Evolutionary conservation across 2,888 invertebrate genomes (phyloP).

Genomic region (Acleris sparsana): DNA sequence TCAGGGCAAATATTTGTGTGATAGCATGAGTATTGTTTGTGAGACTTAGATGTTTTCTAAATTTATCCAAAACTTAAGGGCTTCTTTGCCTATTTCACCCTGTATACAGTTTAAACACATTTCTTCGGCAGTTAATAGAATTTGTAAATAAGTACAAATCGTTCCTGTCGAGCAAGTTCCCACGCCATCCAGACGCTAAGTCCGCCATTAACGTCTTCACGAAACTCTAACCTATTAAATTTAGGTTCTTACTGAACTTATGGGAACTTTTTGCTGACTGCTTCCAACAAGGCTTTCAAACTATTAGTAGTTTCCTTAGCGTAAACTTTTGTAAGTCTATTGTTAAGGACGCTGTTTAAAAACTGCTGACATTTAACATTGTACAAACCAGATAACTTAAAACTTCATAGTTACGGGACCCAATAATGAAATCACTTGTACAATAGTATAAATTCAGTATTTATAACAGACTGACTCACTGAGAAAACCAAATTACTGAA

Average conservation of each 20-base stretch:
- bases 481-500: too few relatives aligned
- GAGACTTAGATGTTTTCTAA: too few relatives aligned
- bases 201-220: neutral
- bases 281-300: conserved; percentile 23
- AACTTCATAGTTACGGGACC: too few relatives aligned
- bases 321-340: conserved; percentile 26
- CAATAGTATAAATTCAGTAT: too few relatives aligned
- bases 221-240: conserved; percentile 14
- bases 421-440: too few relatives aligned
- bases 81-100: too few relatives aligned
- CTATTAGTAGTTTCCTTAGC: conserved; percentile 26
- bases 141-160: neutral
- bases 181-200: neutral
- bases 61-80: too few relatives aligned
- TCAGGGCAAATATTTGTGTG: too few relatives aligned
- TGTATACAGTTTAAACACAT: too few relatives aligned
- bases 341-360: conserved; percentile 18
- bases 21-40: too few relatives aligned
- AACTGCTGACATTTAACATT: neutral
- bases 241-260: conserved; percentile 22
- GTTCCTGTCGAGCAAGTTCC: neutral
- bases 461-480: too few relatives aligned
- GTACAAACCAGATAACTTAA: neutral
- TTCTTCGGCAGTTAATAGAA: too few relatives aligned
- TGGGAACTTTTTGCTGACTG: conserved; percentile 25